Evolutionary conservation across 37 sponge, comb jelly and placozoan genomes (phyloP).

Genomic region (Mnemiopsis leidyi): DNA sequence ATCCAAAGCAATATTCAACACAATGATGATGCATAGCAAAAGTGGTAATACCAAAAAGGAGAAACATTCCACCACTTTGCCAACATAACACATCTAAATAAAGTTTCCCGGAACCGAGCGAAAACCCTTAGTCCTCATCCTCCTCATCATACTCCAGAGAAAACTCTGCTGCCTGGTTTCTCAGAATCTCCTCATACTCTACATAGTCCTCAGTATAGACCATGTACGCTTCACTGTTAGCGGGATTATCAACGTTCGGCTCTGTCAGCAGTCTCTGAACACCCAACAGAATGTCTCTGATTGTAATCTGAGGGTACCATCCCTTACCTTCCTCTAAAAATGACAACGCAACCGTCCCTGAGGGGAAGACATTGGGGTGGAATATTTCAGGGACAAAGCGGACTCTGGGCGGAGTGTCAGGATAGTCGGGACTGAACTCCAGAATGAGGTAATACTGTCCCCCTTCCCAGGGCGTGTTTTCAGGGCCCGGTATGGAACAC

Average conservation of each 20-base stretch:
- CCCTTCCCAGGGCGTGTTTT: conserved; percentile 39
- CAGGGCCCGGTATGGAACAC: conserved; percentile 32
- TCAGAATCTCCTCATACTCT: conserved; percentile 30
- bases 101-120: too few relatives aligned
- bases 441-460: conserved; percentile 39
- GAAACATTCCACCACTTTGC: too few relatives aligned
- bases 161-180: conserved; percentile 27
- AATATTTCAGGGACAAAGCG: conserved; percentile 10
- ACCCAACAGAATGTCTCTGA: conserved; percentile 28
- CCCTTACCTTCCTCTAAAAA: not conserved
- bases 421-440: conserved; percentile 10
- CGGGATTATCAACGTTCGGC: not conserved
- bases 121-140: not conserved
- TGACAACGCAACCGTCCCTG: conserved; percentile 19
- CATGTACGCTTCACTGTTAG: conserved; percentile 49
- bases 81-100: too few relatives aligned
- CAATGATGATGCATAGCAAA: too few relatives aligned
- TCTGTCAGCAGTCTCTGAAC: conserved; percentile 31
- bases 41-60: too few relatives aligned
- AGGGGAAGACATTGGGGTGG: conserved; percentile 60
- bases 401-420: conserved; percentile 19
- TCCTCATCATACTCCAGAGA: conserved; percentile 45
- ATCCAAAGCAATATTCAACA: too few relatives aligned
- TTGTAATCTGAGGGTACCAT: conserved; percentile 46
- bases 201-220: not conserved